Percentiles rank a stretch among this genome's conserved stretches.
Conservation (phyloP, 1,140 invertebrate species). For the Hormaphis cornu region DNA sequence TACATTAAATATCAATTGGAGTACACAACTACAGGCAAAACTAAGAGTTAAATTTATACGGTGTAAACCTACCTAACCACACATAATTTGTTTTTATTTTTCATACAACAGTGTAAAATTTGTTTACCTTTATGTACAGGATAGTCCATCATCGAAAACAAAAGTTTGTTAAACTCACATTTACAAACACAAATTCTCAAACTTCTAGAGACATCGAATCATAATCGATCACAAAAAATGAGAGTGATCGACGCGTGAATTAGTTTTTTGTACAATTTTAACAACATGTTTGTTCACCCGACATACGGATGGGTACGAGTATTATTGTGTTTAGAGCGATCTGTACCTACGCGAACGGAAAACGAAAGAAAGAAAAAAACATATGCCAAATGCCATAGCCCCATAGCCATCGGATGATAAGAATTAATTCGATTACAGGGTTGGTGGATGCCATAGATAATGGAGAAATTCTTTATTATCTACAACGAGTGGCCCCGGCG, state of each 20-base stretch:
- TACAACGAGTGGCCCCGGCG: too few species aligned
- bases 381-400: too few species aligned
- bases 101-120: too few species aligned
- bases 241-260: not conserved
- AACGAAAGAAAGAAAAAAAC: conserved; percentile 8
- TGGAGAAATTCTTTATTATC: too few species aligned
- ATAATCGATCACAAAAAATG: not conserved
- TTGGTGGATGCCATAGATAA: not conserved
- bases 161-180: not conserved
- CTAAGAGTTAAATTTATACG: too few species aligned
- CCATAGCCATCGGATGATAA: not conserved
- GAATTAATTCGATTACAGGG: not conserved
- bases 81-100: too few species aligned
- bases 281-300: not conserved
- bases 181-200: not conserved
- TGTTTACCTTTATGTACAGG: not conserved
- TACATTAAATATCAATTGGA: too few species aligned
- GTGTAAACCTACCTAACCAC: too few species aligned
- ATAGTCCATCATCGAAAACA: not conserved
- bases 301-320: too few species aligned
- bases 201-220: not conserved
- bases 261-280: not conserved
- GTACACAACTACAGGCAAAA: too few species aligned
- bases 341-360: not conserved
- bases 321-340: too few species aligned